Base-by-base conservation (phyloP, 2,888 invertebrate genomes). In the Leucozona laternaria region DNA sequence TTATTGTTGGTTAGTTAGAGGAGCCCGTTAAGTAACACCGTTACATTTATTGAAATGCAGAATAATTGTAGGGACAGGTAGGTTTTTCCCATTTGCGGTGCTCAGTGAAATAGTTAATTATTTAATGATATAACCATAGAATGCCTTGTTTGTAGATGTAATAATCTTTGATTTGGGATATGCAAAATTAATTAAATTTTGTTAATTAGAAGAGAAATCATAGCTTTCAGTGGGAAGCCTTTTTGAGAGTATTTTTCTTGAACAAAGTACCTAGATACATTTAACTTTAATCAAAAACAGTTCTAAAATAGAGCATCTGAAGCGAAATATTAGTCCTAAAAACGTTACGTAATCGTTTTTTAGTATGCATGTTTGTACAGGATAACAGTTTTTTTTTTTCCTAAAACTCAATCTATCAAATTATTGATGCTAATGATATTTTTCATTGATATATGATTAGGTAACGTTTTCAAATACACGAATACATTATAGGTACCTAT, bases 101-200 rank as follows among this genome's bases (percentile, higher is more conserved):
- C 45, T 73, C n/a, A 58, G 25, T 20, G 37, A 57, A 64, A 37
- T 57, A 45, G 72, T 71, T 79, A 72, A 72, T 79, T 72, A 72
- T 79, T 79, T 62, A 64, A 72, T 58, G 15, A 57, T 20, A 34
- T 20, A 66, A 66, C 66, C 64, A 22, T 22, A 31, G 8, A 25
- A 31, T 31, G 11, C 22, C 37, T 40, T 50, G 50, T 66, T 72
- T 57, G n/a, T 34, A 10, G n/a, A 22, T 31, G 64, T 40, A 57
- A 28, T 15, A 28, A 4, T 17, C 1, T 73, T 60, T 48, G 64
- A 48, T 43, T 66, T 31, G 20, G 66, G 13, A 31, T 20, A 48
- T 20, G 31, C 15, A 7, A 48, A 20, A 48, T 45, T 17, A 62
- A 28, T 40, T 48, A 48, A 48, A 64, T 1, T 31, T 34, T 34